phyloP scores from a whole-genome alignment of 2,888 invertebrate species.

The Helobdella robusta region DNA sequence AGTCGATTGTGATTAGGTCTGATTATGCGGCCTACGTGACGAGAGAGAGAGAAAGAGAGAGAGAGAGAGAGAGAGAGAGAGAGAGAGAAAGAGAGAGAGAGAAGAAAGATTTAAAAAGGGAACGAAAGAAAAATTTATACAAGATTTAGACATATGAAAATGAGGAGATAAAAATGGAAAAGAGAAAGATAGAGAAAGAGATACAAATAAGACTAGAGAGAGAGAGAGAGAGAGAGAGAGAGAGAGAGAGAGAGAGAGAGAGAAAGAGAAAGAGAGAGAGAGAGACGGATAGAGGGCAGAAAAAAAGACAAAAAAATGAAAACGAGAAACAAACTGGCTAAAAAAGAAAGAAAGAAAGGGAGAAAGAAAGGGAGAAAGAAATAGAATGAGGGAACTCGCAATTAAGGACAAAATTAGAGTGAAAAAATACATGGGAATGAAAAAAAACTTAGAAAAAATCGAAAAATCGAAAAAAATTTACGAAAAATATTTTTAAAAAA shows the following conservation, averaged over 20 bases:
- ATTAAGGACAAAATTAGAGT: no score
- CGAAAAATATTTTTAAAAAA: no score
- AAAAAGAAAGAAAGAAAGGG: not conserved
- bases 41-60: not conserved
- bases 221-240: conserved; percentile 13
- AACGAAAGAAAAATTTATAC: no score
- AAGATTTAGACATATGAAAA: no score
- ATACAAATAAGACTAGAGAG: conserved; percentile 12
- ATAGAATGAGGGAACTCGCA: not conserved
- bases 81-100: no score
- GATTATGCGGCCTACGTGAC: not conserved
- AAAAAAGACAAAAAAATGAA: not conserved
- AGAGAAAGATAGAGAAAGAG: conserved; percentile 21
- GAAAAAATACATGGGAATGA: no score
- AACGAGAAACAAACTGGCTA: not conserved
- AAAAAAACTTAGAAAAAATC: no score
- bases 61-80: no score
- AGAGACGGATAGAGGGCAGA: not conserved
- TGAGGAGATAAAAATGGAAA: no score
- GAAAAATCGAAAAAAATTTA: no score
- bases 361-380: conserved; percentile 7
- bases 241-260: not conserved
- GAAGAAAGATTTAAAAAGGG: no score
- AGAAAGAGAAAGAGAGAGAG: conserved; percentile 4
- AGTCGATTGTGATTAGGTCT: not conserved